Conservation (phyloP, 2,113 vertebrate species). For the Elanoides forficatus region DNA sequence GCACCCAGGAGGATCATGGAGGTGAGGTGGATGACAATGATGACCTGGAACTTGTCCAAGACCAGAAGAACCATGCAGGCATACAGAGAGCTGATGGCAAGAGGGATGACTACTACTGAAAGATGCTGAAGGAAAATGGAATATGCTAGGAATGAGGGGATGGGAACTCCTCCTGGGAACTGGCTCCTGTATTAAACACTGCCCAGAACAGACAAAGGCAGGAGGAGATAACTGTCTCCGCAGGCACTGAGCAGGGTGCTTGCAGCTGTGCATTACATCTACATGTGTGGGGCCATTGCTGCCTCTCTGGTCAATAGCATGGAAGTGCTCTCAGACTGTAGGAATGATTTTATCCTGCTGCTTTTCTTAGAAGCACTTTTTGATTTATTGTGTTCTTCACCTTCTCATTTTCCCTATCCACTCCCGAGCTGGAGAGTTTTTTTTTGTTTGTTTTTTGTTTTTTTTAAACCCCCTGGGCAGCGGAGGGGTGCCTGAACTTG, state of each 20-base stretch:
- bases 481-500: background rate
- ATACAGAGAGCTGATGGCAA: background rate
- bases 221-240: background rate
- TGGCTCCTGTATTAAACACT: background rate
- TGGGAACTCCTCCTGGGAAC: background rate
- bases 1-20: conserved; percentile 60
- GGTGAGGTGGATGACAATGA: conserved; percentile 59
- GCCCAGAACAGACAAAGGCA: background rate
- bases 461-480: background rate
- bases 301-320: rapidly evolving
- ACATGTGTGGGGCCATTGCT: rapidly evolving
- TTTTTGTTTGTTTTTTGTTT: too few species aligned
- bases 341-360: background rate
- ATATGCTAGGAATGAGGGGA: background rate
- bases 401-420: background rate
- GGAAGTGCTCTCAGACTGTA: background rate
- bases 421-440: background rate
- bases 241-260: background rate
- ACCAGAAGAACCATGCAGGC: background rate
- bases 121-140: background rate
- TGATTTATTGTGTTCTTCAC: background rate
- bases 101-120: conserved; percentile 59
- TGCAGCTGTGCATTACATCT: background rate
- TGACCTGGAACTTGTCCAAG: conserved; percentile 28
- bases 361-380: conserved; percentile 11